These are phyloP conservation scores for Eufriesea mexicana DNA, from an alignment of 1,140 invertebrate genomes.

Conservation along the genomic window DNA sequence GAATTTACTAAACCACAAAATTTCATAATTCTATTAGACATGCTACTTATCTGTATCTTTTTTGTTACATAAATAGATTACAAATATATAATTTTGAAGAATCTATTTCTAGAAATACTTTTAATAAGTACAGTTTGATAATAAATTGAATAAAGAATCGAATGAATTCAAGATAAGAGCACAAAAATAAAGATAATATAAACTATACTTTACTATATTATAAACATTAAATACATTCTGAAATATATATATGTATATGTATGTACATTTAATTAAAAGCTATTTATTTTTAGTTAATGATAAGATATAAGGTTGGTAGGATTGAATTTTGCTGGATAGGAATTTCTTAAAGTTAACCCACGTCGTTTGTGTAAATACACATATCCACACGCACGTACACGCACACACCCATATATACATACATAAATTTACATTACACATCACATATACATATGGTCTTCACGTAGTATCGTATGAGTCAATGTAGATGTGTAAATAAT, in stretches of 20 bases:
- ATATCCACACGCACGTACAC: too few relatives aligned
- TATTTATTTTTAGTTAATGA: not conserved
- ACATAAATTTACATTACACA: not conserved
- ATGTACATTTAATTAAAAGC: not conserved
- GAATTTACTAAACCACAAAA: not conserved
- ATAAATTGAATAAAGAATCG: not conserved
- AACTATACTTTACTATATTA: not conserved
- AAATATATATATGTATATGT: not conserved
- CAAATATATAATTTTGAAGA: too few relatives aligned
- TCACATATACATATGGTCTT: not conserved
- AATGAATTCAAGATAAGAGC: not conserved
- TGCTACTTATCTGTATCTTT: not conserved
- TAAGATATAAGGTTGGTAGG: not conserved
- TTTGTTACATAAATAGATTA: not conserved
- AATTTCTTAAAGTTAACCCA: slow-evolving; percentile 8
- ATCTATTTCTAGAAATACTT: too few relatives aligned
- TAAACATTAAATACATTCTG: not conserved
- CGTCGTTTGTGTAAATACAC: not conserved
- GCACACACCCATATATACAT: not conserved
- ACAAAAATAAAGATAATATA: not conserved
- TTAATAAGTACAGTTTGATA: not conserved
- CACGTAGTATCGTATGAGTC: not conserved
- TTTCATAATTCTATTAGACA: not conserved
- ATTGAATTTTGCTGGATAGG: slow-evolving; percentile 10
- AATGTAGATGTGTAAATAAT: slow-evolving; percentile 43